Percentiles rank a stretch among this genome's conserved stretches.
Evolutionary conservation across 2,113 vertebrate genomes (phyloP).

Genomic region (Alosa alosa): DNA sequence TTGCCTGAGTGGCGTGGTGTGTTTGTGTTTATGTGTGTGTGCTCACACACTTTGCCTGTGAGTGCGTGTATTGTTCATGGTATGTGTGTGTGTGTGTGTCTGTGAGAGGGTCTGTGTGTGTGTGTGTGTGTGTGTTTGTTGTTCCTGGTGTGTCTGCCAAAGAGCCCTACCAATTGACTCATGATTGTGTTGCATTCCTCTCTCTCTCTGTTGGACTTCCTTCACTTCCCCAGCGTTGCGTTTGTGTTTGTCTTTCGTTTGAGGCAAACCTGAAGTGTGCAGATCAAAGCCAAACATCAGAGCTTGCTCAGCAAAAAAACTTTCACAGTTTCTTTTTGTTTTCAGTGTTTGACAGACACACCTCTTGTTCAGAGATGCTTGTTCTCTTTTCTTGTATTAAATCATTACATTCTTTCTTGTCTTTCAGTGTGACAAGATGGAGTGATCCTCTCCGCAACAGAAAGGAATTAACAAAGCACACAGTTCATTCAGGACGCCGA

Average conservation of each 20-base stretch:
- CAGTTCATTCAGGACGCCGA: background rate
- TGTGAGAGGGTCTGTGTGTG: background rate
- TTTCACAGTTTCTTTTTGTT: background rate
- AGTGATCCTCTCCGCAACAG: background rate
- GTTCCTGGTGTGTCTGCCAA: background rate
- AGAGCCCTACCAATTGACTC: background rate
- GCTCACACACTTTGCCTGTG: too few relatives aligned
- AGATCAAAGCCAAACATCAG: background rate
- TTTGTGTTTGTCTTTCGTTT: background rate
- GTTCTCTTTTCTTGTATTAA: conserved; percentile 40
- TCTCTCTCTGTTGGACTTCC: background rate
- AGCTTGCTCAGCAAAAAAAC: background rate
- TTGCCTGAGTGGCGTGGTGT: background rate
- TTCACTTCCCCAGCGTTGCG: background rate
- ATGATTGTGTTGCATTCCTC: background rate
- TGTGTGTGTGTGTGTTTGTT: background rate
- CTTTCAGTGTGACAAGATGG: conserved; percentile 22
- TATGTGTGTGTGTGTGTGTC: background rate
- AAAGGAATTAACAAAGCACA: background rate
- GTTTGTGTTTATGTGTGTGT: background rate
- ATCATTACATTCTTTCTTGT: conserved; percentile 41
- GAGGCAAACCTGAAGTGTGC: background rate
- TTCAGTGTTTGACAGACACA: background rate
- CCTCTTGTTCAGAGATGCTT: conserved; percentile 26
- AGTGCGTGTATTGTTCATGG: background rate